Evolutionary conservation across 2,113 vertebrate genomes (phyloP).

Genomic region (Ginglymostoma cirratum): DNA sequence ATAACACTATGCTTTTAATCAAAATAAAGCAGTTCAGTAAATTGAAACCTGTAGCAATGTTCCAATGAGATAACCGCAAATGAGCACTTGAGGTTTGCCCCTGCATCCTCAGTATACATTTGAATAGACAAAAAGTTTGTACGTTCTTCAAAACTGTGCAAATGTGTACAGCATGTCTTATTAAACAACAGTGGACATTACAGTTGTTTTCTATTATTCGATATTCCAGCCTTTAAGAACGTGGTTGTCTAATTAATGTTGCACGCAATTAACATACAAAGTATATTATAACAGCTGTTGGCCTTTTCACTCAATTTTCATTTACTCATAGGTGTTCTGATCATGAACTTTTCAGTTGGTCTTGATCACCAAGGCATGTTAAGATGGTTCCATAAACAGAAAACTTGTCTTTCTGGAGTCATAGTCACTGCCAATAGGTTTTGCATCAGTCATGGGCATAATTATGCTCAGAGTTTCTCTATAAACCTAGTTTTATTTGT

Average conservation of each 20-base stretch:
- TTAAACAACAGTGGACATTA: background rate
- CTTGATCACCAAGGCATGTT: background rate
- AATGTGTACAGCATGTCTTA: background rate
- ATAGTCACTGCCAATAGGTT: background rate
- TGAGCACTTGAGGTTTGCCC: background rate
- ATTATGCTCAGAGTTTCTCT: background rate
- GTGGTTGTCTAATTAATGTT: background rate
- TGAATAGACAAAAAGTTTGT: background rate
- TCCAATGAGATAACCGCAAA: background rate
- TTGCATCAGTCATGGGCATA: background rate
- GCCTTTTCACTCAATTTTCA: background rate
- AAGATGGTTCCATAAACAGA: background rate
- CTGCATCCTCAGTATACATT: background rate
- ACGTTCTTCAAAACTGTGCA: background rate
- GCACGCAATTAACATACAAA: background rate
- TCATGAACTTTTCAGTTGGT: background rate
- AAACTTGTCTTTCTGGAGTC: background rate
- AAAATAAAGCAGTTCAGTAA: background rate
- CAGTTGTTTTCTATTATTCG: background rate
- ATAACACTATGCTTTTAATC: background rate
- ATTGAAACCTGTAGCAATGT: background rate
- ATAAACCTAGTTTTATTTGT: background rate
- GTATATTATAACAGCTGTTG: background rate
- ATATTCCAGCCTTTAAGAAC: background rate
- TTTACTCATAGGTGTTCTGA: background rate